These are phyloP conservation scores for Eulemur rufifrons DNA, from an alignment of 2,113 vertebrate species.

Conservation along the genomic window DNA sequence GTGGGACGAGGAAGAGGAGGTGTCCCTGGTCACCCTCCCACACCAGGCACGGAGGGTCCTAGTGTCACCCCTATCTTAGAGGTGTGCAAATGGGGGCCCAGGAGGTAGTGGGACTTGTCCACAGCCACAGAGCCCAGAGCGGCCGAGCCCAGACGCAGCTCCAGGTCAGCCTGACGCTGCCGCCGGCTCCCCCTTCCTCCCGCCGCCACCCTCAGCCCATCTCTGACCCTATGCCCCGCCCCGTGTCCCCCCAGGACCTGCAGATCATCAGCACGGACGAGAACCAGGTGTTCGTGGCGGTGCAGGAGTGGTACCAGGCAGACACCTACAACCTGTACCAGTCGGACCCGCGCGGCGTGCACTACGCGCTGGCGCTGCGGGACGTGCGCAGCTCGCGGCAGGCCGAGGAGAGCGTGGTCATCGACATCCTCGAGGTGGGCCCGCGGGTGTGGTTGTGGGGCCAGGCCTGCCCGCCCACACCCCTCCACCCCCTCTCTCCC, in stretches of 20 bases:
- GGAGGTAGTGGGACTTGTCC: not conserved
- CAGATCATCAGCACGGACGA: conserved; percentile 97
- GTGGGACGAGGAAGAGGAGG: not conserved
- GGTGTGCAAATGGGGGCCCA: accelerated
- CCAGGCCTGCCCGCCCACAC: accelerated
- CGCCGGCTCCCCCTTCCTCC: not conserved
- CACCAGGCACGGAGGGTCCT: accelerated
- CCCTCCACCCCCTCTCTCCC: not conserved
- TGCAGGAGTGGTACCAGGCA: conserved; percentile 97
- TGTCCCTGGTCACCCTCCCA: not conserved
- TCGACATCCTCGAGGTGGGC: conserved; percentile 95
- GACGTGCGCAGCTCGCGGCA: conserved; percentile 95
- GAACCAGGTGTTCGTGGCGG: conserved; percentile 95
- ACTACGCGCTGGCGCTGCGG: conserved; percentile 92
- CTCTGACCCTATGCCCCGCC: not conserved
- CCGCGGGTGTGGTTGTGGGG: accelerated
- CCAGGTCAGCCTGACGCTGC: too few relatives aligned
- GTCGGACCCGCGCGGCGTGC: conserved; percentile 92
- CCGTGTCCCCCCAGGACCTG: conserved; percentile 86
- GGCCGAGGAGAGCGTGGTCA: conserved; percentile 93
- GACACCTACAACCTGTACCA: conserved; percentile 98
- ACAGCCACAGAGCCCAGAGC: accelerated
- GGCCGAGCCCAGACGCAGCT: not conserved
- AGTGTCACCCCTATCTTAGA: accelerated
- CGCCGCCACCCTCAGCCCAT: accelerated